Conservation (phyloP, 2,888 invertebrate species). For the Tipula confusa region DNA sequence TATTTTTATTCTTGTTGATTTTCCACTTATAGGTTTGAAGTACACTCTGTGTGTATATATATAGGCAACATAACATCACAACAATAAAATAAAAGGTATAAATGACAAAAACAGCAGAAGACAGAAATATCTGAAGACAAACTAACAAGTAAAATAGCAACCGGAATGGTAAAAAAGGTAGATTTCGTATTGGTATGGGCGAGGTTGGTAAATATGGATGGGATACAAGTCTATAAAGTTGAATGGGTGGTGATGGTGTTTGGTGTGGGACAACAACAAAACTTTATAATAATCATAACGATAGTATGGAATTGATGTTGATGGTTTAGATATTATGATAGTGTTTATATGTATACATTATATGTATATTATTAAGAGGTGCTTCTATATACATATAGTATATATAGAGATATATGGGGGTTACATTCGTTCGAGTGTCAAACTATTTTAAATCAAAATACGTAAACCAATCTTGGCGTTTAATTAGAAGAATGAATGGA, state of each 20-base stretch:
- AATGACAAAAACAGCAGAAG: conserved; percentile 12
- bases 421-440: background rate
- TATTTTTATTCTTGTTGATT: background rate
- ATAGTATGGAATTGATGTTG: background rate
- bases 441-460: background rate
- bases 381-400: background rate
- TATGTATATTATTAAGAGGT: background rate
- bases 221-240: background rate
- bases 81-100: conserved; percentile 25
- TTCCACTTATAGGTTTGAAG: background rate
- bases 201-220: background rate
- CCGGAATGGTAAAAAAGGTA: background rate
- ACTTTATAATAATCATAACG: background rate
- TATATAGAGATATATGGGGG: background rate
- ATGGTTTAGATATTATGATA: background rate
- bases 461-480: background rate
- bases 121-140: background rate
- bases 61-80: background rate
- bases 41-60: background rate
- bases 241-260: background rate
- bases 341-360: background rate
- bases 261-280: background rate
- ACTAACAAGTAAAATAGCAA: conserved; percentile 8
- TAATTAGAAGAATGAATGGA: background rate
- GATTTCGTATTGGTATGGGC: background rate